Base-by-base conservation (phyloP, 2,113 vertebrate genomes). In the Cisticola juncidis region DNA sequence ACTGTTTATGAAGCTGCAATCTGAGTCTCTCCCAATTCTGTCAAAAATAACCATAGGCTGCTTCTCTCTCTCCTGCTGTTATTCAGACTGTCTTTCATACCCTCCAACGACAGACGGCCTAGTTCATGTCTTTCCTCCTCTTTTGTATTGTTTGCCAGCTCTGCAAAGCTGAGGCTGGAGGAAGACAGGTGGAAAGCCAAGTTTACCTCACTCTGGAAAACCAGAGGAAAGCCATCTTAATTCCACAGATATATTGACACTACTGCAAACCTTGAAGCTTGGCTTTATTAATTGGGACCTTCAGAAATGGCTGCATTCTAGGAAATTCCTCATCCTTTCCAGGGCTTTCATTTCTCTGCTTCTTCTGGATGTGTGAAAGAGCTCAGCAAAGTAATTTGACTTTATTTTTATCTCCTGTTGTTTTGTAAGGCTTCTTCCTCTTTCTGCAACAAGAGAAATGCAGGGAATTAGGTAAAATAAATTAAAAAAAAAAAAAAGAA, bases 81-180 rank as follows among this genome's bases (percentile, higher is more conserved):
- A 92, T 88, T 94, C 89, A 91, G 90, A 85, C 70, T 88, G 94
- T 78, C 91, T 96, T 90, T 92, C 89, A 66, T 96, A 89, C 95
- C 94, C 96, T 96, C 68, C 80, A 97, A 97, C 83, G 70, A 97
- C 90, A 88, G 91, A 90, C 89, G 81, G 94, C 96, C 95, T 95
- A 95, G 69, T 95, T 97, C 86, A 72, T 84, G 57, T 88, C 61
- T 86, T 89, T 84, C 76, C 77, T 95, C 47, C 77, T 80, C 83
- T 66, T 92, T 76, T 81, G 42, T 77, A 17, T 24, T 13, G 10
- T 70, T 90, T 95, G 91, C 77, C 77, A 91, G 78, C 70, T 91
- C 88, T 69, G n/a, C 50, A 65, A 80, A 83, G 72, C 85, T 93
- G 92, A 79, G 73, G 44, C 70, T 82, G 51, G 58, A 94, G 23